Conservation (phyloP, 2,797 vertebrate species). For the Hoplostethus atlanticus region DNA sequence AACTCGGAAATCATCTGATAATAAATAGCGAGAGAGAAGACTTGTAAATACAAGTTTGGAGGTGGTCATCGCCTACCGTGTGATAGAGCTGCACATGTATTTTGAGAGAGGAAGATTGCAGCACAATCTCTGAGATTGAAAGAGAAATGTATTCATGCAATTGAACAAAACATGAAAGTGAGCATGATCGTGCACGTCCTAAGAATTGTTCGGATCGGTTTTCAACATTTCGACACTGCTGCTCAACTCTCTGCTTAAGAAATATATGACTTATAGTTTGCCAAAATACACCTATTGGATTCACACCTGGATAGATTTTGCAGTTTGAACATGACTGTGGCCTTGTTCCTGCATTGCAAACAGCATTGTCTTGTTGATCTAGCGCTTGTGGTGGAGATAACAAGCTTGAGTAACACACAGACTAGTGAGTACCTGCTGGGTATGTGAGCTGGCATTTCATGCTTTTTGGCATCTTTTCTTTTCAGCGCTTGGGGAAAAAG, state of each 20-base stretch:
- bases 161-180: too few species aligned
- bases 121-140: too few species aligned
- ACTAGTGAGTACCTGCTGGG: neutral
- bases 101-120: too few species aligned
- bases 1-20: neutral
- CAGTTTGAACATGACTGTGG: too few species aligned
- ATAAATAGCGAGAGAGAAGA: too few species aligned
- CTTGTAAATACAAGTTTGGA: too few species aligned
- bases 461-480: neutral
- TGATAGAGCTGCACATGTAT: too few species aligned
- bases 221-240: neutral
- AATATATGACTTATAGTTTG: neutral
- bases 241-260: neutral
- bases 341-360: neutral
- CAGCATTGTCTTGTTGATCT: neutral
- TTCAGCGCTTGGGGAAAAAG: neutral
- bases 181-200: too few species aligned
- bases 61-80: too few species aligned
- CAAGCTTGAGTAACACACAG: neutral
- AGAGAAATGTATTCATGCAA: too few species aligned
- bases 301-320: neutral
- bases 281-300: neutral
- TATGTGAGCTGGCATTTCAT: neutral
- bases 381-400: neutral
- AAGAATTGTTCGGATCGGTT: neutral